Base-by-base conservation (phyloP, 2,113 vertebrate genomes). In the Telmatochromis sp. region DNA sequence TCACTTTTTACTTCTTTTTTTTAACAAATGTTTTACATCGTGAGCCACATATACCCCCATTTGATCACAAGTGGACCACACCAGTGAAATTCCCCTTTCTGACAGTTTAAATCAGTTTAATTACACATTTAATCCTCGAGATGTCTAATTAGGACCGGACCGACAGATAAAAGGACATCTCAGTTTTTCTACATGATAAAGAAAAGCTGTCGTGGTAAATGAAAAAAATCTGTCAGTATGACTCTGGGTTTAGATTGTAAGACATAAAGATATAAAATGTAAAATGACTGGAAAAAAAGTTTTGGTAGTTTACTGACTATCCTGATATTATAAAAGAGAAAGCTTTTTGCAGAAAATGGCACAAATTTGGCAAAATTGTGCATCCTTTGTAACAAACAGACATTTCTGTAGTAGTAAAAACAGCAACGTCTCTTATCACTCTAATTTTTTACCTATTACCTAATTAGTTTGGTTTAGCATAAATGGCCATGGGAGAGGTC, bases 141-240 rank as follows among this genome's bases (percentile, higher is more conserved):
- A 68, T 68, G 19, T 9, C 7, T 40, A n/a, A n/a, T n/a, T 40
- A 2, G 35, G 4, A n/a, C 6, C 31, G 17, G 9, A 12, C 4
- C 17, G 60, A 65, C 60, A 21, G 33, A 37, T 37, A 65, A 65
- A 37, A 40, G 33, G 7, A 68, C 63, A 68, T 40, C 19, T 40
- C 19, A 13, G 33, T 37, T 68, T 68, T 68, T 21, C 63, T 68
- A 21, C 33, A 21, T 13, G 19, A 35, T 13, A 13, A 40, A 68
- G 33, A 68, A 68, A 68, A 37, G 7, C 7, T 68, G 33, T 7
- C 6, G 58, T 33, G 28, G 58, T 19, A 63, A 33, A 60, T 60
- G 14, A 19, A 60, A 60, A 57, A 0, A 6, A 33, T 19, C 8
- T 60, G 5, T 35, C 60, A n/a, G 31, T 0, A 37, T 65, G 31